Evolutionary conservation across 2,888 invertebrate genomes (phyloP), one percentile per base, ranked within the genome.

Genomic region (Dilophus febrilis): DNA sequence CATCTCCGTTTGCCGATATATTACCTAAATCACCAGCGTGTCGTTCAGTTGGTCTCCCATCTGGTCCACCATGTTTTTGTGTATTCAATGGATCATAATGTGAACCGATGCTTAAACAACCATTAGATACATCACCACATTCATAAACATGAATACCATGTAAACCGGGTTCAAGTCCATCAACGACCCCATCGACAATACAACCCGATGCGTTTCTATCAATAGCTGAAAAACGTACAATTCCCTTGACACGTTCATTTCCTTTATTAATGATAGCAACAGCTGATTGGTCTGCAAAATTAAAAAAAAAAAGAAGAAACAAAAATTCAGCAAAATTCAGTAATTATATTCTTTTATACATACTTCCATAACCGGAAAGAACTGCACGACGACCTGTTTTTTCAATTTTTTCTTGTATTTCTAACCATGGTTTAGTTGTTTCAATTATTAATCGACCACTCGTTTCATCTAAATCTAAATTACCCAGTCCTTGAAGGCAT

Each of bases 101-200:
- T n/a, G 59, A 62, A 19, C 79, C 78, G 40, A 77, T 64, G 38
- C 72, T 73, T 32, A 56, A 51, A 50, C 67, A 68, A 17, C 67
- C 68, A 3, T 64, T 49, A 2, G 81, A 78, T 37, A 83, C 60
- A 59, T 84, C 83, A 0, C 84, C 84, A 53, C 71, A 72, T 58
- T 83, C 79, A 51, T 82, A 77, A 31, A 84, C 62, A 46, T 63
- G 61, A 4, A 64, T 48, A 7, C 57, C 58, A 45, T 63, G 59
- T 40, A 56, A 63, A 46, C 81, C 82, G 27, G 70, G 70, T 1
- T 64, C 48, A 34, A 91, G 64, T 0, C 86, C 85, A 61, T 90
- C 88, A 3, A 91, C 63, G 3, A 82, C 81, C 1, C 90, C 90
- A 54, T 91, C 91, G 3, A 87, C 70, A 1, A 90, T 67, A 38